These are phyloP conservation scores for Proales similis DNA, from an alignment of 1,140 invertebrate species.

Conservation along the genomic window DNA sequence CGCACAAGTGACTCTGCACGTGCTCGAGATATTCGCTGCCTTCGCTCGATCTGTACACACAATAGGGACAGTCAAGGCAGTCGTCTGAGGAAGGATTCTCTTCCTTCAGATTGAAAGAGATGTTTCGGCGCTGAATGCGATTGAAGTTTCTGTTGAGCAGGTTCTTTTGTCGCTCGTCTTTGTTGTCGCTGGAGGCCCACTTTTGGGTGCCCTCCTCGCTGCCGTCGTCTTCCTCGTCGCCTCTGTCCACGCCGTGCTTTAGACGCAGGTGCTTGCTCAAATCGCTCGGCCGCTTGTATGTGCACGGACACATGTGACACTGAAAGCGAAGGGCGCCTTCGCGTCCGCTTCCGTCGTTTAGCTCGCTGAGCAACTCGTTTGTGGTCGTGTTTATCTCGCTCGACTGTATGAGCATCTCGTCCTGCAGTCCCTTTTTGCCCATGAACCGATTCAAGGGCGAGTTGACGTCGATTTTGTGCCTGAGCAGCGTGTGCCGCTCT, in stretches of 20 bases:
- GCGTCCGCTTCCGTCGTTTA: background rate
- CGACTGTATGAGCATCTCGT: conserved; percentile 28
- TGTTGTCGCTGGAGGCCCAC: background rate
- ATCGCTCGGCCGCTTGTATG: conserved; percentile 34
- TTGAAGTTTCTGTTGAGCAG: too few relatives aligned
- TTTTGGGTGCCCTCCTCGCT: background rate
- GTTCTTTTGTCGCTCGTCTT: too few relatives aligned
- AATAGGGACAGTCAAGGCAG: conserved; percentile 37
- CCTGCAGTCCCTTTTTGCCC: background rate
- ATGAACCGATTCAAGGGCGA: conserved; percentile 7
- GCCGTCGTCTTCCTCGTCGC: conserved; percentile 19
- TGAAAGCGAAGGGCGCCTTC: too few relatives aligned
- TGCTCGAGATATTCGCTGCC: conserved; percentile 13
- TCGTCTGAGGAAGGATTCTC: too few relatives aligned
- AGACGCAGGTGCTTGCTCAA: conserved; percentile 36
- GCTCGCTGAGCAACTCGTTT: conserved; percentile 5
- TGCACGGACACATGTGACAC: conserved; percentile 28
- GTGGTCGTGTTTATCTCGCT: conserved; percentile 19
- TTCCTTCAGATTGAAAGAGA: too few relatives aligned
- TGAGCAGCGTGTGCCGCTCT: conserved; percentile 23
- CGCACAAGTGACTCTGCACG: conserved; percentile 23
- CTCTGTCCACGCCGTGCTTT: conserved; percentile 13
- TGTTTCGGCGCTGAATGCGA: too few relatives aligned
- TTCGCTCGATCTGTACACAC: background rate
- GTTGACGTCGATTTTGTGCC: conserved; percentile 34